Conservation (phyloP, 2,797 vertebrate genomes). For the Heteromormyrus szaboi region DNA sequence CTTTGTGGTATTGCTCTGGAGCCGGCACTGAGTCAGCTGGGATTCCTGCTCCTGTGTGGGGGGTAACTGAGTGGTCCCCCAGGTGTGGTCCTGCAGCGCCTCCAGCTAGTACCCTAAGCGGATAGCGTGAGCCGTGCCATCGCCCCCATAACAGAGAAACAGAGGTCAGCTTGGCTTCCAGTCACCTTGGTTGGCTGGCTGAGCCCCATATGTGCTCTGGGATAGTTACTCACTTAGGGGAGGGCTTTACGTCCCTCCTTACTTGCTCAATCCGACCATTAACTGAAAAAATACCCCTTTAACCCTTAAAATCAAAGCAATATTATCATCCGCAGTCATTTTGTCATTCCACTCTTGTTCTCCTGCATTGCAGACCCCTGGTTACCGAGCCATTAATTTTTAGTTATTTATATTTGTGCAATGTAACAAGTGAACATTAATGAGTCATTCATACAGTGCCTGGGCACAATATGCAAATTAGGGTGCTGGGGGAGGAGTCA, state of each 20-base stretch:
- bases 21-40: not conserved
- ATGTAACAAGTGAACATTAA: not conserved
- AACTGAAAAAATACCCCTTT: not conserved
- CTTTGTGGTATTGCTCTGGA: not conserved
- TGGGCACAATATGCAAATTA: not conserved
- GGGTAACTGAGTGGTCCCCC: constrained; percentile 3
- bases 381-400: not conserved
- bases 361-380: not conserved
- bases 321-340: not conserved
- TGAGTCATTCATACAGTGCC: not conserved
- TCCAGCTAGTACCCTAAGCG: constrained; percentile 55
- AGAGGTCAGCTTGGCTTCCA: constrained; percentile 34
- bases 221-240: not conserved
- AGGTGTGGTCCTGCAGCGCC: constrained; percentile 43
- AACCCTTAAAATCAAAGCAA: not conserved
- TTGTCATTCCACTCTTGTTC: not conserved
- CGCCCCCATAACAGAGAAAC: constrained; percentile 50
- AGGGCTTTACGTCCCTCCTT: not conserved
- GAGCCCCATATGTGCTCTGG: constrained; percentile 9
- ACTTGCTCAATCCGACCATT: not conserved
- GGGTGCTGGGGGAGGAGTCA: not conserved
- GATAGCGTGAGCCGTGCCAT: constrained; percentile 58
- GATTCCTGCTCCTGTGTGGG: not conserved
- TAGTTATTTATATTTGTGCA: constrained; percentile 8
- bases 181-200: not conserved